Base-by-base conservation (phyloP, 2,113 vertebrate species). In the Gavia stellata region DNA sequence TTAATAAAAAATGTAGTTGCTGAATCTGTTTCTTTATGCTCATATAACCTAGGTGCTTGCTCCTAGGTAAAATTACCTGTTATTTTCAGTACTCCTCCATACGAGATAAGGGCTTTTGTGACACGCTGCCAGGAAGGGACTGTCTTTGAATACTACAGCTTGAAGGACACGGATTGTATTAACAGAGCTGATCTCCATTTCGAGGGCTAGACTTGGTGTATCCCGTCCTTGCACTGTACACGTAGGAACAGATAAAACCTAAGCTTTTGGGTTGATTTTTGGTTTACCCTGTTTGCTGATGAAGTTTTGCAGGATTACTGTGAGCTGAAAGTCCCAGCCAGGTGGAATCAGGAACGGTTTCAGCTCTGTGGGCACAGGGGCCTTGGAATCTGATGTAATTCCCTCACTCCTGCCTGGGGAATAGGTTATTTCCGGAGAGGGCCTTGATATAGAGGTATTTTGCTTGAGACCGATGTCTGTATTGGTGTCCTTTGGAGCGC, bases 301-400 rank as follows among this genome's bases (percentile, higher is more conserved):
- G 34, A 81, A 84, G 40, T n/a, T 70, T 86, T 78, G 45, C 18
- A 81, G 71, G 34, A 33, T 86, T 70, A 3, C 38, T 66, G 0
- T 17, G 33, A 86, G 75, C 75, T 86, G 59, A 49, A 81, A 53
- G 31, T 36, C n/a, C 44, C 26, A 78, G 21, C 63, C 55, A 17
- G 0, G 0, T 58, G 82, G 45, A 94, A 47, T 50, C 7, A 10
- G 42, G 47, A 50, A 14, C 10, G 1, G 15, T 71, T 86, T 49
- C 52, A 88, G 52, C 47, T 59, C 68, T 66, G 8, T 67, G 42
- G 33, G 15, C 52, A 11, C 33, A 61, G 7, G 19, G 38, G 40
- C 36, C 24, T 63, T 80, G 40, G 25, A 75, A 12, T 89, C 62
- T 87, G 20, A 28, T 63, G 0, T 4, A 73, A 55, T 88, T 91